Evolutionary conservation across 2,113 vertebrate species (phyloP), one percentile per base, ranked within the genome.

Genomic region (Empidonax traillii): DNA sequence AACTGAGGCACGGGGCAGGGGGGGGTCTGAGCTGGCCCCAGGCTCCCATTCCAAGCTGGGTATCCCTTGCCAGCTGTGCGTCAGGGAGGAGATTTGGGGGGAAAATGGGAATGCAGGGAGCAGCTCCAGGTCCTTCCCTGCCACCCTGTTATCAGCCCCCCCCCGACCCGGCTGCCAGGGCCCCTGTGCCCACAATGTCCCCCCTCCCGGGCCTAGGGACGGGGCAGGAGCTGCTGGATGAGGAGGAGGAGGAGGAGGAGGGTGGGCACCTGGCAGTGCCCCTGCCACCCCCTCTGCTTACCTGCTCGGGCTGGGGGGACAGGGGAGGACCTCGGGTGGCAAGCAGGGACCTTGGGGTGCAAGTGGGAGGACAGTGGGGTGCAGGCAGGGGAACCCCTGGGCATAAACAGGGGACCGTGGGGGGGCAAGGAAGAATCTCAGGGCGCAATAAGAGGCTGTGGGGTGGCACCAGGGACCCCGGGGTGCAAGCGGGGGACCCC

Each of bases 51-150:
- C 62, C 1, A 2, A 35, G 25, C 31, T 3, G 2, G 9, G 44
- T 5, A 5, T 6, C 35, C 72, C 1, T 1, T 0, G 49, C 47
- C 5, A 5, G 37, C 21, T 9, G 73, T 0, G n/a, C 35, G 12
- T 43, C 12, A 1, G 6, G 6, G 14, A 18, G 8, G 37, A 3
- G 6, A 5, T 18, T n/a, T 58, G 49, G 16, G 52, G 67, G 10
- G 20, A 33, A 22, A 49, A 49, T 0, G 37, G 37, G 58, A 6
- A n/a, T 1, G 19, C 56, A 4, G 41, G 15, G 31, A 66, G 71
- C 61, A 11, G 71, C 72, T n/a, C 39, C 6, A 31, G 30, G 12
- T 39, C 37, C 41, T 39, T 12, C 39, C 31, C 35, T 17, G 83
- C 31, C 5, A 1, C 14, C 16, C 30, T 7, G 8, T 5, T 10